A percentile compares a stretch with the other conserved stretches of the same genome.
Evolutionary conservation across 2,113 vertebrate genomes (phyloP).

Genomic region (Caloenas nicobarica): DNA sequence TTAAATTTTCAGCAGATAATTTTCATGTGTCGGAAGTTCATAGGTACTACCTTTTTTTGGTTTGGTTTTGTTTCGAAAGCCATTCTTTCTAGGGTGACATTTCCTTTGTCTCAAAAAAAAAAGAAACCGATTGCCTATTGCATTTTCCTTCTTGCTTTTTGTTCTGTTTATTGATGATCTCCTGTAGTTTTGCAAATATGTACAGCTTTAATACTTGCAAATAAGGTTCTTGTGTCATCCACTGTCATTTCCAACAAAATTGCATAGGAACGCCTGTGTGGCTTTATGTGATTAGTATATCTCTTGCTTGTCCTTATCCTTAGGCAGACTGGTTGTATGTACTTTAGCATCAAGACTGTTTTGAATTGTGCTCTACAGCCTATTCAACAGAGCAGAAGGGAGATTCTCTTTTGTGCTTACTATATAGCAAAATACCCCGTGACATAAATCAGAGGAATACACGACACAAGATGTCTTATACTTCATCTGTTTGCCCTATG

Average conservation of each 20-base stretch:
- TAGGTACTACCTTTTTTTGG: not conserved
- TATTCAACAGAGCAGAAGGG: not conserved
- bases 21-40: not conserved
- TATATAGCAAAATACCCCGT: not conserved
- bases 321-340: not conserved
- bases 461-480: not conserved
- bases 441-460: not conserved
- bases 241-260: not conserved
- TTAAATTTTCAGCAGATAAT: not conserved
- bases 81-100: not conserved
- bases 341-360: not conserved
- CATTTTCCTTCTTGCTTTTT: not conserved
- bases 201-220: not conserved
- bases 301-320: not conserved
- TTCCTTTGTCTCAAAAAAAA: not conserved
- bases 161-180: not conserved
- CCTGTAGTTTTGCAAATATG: not conserved
- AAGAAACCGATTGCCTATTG: not conserved
- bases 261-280: accelerated
- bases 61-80: not conserved
- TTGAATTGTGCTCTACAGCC: not conserved
- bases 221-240: not conserved
- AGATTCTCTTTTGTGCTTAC: not conserved
- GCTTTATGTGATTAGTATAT: not conserved
- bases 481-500: not conserved